Evolutionary conservation across 2,113 vertebrate genomes (phyloP).

Genomic region (Theristicus caerulescens): DNA sequence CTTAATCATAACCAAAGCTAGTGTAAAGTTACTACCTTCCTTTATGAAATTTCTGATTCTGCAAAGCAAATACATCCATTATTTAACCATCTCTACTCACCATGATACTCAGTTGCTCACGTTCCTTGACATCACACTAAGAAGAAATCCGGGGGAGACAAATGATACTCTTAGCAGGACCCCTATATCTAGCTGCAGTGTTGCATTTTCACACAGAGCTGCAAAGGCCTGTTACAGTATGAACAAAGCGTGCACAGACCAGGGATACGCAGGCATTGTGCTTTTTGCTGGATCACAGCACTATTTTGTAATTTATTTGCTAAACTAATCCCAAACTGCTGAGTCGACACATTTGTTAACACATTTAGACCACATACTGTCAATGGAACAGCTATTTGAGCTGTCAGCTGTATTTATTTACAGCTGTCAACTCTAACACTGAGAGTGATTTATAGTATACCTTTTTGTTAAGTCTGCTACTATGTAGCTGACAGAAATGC

Average conservation of each 20-base stretch:
- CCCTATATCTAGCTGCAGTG: not conserved
- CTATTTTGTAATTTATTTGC: conserved; percentile 41
- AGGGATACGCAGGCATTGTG: conserved; percentile 20
- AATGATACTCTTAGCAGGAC: not conserved
- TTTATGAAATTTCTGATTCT: not conserved
- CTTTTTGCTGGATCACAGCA: conserved; percentile 20
- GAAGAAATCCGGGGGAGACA: not conserved
- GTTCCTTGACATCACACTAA: not conserved
- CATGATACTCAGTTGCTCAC: not conserved
- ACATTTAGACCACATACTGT: conserved; percentile 36
- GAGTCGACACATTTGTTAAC: conserved; percentile 37
- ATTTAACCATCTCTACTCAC: conserved; percentile 28
- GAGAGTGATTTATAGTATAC: conserved; percentile 40
- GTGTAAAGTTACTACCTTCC: not conserved
- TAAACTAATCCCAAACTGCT: conserved; percentile 52
- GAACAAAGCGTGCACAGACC: not conserved
- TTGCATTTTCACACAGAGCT: not conserved
- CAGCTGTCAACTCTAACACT: conserved; percentile 50
- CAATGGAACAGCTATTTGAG: conserved; percentile 54
- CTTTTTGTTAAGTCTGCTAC: conserved; percentile 43
- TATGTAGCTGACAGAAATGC: not conserved
- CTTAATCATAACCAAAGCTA: not conserved
- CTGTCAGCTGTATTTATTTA: conserved; percentile 64
- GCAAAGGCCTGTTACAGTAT: not conserved
- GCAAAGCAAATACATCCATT: not conserved